These are phyloP conservation scores for Clepsis dumicolana DNA, from an alignment of 2,888 invertebrate genomes.

Conservation along the genomic window DNA sequence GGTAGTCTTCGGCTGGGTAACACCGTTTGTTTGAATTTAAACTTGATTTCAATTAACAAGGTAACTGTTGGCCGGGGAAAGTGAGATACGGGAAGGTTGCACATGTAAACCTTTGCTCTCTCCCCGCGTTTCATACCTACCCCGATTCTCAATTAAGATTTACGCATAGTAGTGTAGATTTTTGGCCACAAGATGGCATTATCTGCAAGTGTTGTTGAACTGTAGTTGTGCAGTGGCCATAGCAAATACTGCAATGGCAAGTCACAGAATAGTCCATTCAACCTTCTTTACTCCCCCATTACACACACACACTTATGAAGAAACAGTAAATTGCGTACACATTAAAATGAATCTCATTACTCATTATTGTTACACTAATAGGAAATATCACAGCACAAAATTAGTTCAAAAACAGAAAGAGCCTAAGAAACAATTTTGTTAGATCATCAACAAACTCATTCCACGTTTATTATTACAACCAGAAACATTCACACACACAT, in stretches of 20 bases:
- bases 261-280: background rate
- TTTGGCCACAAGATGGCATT: no score
- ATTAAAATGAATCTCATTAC: background rate
- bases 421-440: slow-evolving; percentile 15
- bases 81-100: no score
- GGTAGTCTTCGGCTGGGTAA: background rate
- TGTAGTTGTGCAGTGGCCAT: no score
- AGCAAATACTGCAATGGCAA: background rate
- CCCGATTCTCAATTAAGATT: no score
- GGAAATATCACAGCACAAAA: slow-evolving; percentile 21
- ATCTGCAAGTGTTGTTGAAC: no score
- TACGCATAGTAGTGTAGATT: no score
- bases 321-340: slow-evolving; percentile 1
- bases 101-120: no score
- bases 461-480: slow-evolving; percentile 26
- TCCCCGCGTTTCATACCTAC: no score
- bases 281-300: slow-evolving; percentile 23
- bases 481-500: slow-evolving; percentile 22
- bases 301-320: slow-evolving; percentile 3
- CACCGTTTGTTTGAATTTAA: background rate
- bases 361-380: background rate
- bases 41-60: no score
- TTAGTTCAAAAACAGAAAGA: slow-evolving; percentile 21
- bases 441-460: slow-evolving; percentile 31
- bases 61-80: no score